Percentiles rank a stretch among this genome's conserved stretches.
phyloP scores from a whole-genome alignment of 2,113 vertebrate species.

The Pelodiscus sinensis region DNA sequence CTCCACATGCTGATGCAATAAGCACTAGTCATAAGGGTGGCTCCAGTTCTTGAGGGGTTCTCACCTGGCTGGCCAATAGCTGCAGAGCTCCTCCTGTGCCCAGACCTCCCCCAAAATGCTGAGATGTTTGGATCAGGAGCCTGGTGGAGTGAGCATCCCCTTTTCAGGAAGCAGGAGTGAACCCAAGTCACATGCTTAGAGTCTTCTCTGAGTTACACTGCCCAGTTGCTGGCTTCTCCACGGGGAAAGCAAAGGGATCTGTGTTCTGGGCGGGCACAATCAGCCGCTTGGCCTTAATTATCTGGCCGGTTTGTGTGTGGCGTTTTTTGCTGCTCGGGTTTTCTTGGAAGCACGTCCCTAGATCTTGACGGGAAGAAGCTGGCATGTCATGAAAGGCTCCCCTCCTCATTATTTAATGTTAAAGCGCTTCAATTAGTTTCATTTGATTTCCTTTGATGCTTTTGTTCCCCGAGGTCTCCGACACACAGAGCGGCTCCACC shows the following conservation, averaged over 20 bases:
- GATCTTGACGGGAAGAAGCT: conserved; percentile 43
- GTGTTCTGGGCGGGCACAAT: rapidly evolving
- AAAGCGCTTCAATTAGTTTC: conserved; percentile 51
- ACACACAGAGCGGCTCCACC: conserved; percentile 38
- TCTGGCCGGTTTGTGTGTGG: rapidly evolving
- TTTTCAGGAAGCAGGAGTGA: not conserved
- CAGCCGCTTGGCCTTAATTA: not conserved
- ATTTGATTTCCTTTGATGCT: conserved; percentile 63
- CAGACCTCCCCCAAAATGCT: rapidly evolving
- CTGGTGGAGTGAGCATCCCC: too few species aligned
- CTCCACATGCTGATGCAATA: not conserved
- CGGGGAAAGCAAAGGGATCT: rapidly evolving
- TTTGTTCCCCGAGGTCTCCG: conserved; percentile 51
- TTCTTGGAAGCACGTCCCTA: not conserved
- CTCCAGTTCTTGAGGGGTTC: not conserved
- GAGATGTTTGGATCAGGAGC: not conserved
- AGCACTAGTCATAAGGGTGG: not conserved
- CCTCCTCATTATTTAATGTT: conserved; percentile 31
- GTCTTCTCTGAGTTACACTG: not conserved
- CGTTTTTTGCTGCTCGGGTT: not conserved
- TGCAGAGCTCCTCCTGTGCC: rapidly evolving
- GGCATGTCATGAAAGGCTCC: conserved; percentile 33
- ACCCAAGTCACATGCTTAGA: rapidly evolving
- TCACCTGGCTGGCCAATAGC: not conserved
- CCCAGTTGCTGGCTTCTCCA: rapidly evolving